Conservation (phyloP, 2,113 vertebrate species). For the Notothenia coriiceps region DNA sequence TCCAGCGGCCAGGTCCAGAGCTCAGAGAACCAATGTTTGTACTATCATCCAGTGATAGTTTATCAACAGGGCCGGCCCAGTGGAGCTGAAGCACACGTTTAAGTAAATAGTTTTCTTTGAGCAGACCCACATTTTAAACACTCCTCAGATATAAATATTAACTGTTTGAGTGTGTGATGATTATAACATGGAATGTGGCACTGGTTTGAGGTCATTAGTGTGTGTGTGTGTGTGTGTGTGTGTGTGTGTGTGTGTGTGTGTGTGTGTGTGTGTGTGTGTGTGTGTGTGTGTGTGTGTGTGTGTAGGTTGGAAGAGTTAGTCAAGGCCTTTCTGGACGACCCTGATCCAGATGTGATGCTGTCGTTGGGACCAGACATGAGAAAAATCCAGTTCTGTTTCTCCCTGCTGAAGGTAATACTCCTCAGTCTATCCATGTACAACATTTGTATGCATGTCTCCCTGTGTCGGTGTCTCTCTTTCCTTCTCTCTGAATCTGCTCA, state of each 20-base stretch:
- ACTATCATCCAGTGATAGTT: constrained; percentile 71
- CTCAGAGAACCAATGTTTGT: constrained; percentile 73
- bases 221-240: constrained; percentile 71
- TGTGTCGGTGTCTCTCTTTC: not conserved
- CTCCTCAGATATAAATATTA: constrained; percentile 48
- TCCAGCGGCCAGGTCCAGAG: constrained; percentile 55
- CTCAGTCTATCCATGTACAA: not conserved
- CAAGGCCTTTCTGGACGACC: constrained; percentile 87
- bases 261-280: constrained; percentile 43
- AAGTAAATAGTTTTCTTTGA: constrained; percentile 81
- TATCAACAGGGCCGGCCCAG: constrained; percentile 67
- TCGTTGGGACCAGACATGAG: constrained; percentile 93
- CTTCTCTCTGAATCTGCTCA: not conserved
- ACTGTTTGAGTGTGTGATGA: constrained; percentile 40
- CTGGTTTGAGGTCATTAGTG: constrained; percentile 21
- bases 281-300: constrained; percentile 73
- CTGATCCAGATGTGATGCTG: constrained; percentile 86
- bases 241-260: constrained; percentile 63
- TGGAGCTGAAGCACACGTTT: constrained; percentile 55
- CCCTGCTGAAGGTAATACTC: constrained; percentile 88
- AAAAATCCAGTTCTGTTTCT: constrained; percentile 92
- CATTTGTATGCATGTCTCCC: not conserved
- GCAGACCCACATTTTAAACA: constrained; percentile 67
- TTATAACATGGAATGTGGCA: constrained; percentile 19
- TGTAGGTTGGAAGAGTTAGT: constrained; percentile 88